Base-by-base conservation (phyloP, 2,888 invertebrate genomes). In the Parapristionchus giblindavisi region DNA sequence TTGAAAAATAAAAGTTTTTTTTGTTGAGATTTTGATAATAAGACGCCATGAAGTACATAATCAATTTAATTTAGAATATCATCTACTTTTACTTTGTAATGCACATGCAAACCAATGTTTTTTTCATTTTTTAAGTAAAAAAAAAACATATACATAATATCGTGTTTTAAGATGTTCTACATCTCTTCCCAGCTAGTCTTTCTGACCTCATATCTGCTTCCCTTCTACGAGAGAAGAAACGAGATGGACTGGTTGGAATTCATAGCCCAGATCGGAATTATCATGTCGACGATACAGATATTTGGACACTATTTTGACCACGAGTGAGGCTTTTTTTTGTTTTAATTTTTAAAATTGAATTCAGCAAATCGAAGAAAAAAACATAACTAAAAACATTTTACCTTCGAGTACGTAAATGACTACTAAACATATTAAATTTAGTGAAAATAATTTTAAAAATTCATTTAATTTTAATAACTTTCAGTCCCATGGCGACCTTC, bases 181-280 rank as follows among this genome's bases (percentile, higher is more conserved):
- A 52, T 71, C 29, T n/a, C 36, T n/a, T 48, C 48, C 0, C 70
- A 71, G 29, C 56, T 71, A 17, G 70, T 71, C 11, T 71, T 71
- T 32, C 56, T 71, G 1, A 36, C 40, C 14, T 34, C 56, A 1
- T 71, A 56, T 21, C 38, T 40, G 17, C 56, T 52, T n/a, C 70
- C 70, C 8, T 71, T 71, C 70, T 56, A 34, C 34, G 70, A 71
- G 14, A 36, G 70, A 38, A 17, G 70, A 71, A n/a, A 68, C 34
- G 70, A 71, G 21, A 71, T 71, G 70, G 70, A 71, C n/a, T 71
- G 70, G 70, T 29, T 71, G 21, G 70, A 71, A 34, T 71, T 71
- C 56, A 11, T 40, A 2, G 70, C 56, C 32, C 70, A 71, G 70
- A 34, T 68, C 21, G 56, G 60, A 17, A 29, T 73, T 4, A 73